These are phyloP conservation scores for Prunella fulvescens DNA, from an alignment of 2,113 vertebrate genomes.

Conservation along the genomic window DNA sequence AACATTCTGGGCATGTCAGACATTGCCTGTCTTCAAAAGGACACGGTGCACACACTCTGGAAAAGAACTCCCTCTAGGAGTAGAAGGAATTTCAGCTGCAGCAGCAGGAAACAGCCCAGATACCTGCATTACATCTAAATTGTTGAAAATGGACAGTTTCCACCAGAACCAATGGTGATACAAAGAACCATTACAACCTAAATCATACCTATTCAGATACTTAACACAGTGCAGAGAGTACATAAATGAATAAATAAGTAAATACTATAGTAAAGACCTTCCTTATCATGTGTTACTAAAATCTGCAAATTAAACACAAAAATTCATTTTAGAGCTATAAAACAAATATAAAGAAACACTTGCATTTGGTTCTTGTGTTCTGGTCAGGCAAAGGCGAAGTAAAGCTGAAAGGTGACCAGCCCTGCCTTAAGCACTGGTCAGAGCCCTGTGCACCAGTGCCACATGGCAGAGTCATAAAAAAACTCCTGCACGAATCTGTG, in stretches of 20 bases:
- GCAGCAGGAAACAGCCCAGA: not conserved
- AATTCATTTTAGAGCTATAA: not conserved
- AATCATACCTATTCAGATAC: not conserved
- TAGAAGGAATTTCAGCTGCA: not conserved
- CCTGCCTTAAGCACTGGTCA: not conserved
- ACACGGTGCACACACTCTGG: rapidly evolving
- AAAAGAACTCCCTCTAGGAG: not conserved
- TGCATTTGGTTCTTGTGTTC: not conserved
- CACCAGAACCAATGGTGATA: not conserved
- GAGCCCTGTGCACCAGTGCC: not conserved
- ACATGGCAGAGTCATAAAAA: not conserved
- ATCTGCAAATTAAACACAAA: not conserved
- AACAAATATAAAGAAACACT: not conserved
- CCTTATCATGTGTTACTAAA: not conserved
- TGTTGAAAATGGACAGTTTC: not conserved
- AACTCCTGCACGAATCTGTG: not conserved
- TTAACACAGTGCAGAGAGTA: not conserved
- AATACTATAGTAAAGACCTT: not conserved
- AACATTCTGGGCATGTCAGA: not conserved
- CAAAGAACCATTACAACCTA: not conserved
- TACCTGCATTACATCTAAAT: not conserved
- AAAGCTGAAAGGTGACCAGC: not conserved
- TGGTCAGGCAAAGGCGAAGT: not conserved
- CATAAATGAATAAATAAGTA: not conserved
- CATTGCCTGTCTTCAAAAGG: not conserved